Evolutionary conservation across 2,113 vertebrate species (phyloP), one percentile per base, ranked within the genome.

Genomic region (Geothlypis trichas): DNA sequence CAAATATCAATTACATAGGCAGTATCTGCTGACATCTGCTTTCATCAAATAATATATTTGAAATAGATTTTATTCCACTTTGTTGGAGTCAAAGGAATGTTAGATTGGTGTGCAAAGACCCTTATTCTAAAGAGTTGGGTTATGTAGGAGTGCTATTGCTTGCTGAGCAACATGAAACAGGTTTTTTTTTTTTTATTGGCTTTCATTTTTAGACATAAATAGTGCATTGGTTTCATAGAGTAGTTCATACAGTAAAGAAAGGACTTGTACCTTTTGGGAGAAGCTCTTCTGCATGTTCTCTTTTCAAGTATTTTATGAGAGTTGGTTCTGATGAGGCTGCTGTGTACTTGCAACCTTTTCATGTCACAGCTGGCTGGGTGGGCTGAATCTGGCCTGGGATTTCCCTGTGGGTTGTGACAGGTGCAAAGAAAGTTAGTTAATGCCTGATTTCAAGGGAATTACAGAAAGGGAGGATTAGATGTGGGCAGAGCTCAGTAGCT

Each of bases 1-100:
- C 98, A 98, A 98, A 98, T 98, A 98, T 98, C 98, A 98, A 98
- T 98, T 98, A 98, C 98, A 98, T 98, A 98, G 97, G 97, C 98
- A 98, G 97, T 98, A 98, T 98, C 97, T 98, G 97, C 97, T 98
- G 97, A 98, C 98, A 98, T 98, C 96, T 98, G 98, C 98, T 98
- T 98, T 98, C 98, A 98, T 98, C 98, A 98, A 97, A 98, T 98
- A 98, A 98, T 98, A 97, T 98, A 98, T 98, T 97, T 98, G 97
- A 98, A 98, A 98, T 98, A 98, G 98, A 98, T 98, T 98, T 97
- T 98, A 98, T 97, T 98, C 97, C 96, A 97, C 97, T 98, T 98
- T 98, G 94, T 96, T 18, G 77, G 97, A 98, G 97, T 98, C 97
- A 97, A 96, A 98, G 89, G 89, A 95, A 94, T 91, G 94, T 84